phyloP scores from a whole-genome alignment of 2,113 vertebrate species.

The Phyllopteryx taeniolatus region DNA sequence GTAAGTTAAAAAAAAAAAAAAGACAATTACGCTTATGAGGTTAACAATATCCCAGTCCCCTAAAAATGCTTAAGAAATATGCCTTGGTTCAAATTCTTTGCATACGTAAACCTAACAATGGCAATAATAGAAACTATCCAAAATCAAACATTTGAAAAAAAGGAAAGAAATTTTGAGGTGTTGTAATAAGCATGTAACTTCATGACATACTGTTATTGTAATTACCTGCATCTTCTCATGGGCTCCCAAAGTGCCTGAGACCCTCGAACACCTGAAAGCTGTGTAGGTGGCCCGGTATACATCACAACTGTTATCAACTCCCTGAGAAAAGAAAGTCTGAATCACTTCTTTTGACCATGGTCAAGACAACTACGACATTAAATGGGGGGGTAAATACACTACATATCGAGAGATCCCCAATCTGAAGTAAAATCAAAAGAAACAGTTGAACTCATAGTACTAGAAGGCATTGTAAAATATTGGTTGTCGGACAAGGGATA shows the following conservation, averaged over 20 bases:
- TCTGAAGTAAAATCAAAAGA: not conserved
- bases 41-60: not conserved
- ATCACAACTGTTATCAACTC: constrained; percentile 78
- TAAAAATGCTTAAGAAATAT: too few species aligned
- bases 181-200: not conserved
- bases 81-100: too few species aligned
- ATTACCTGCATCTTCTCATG: constrained; percentile 80
- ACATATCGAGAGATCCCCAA: not conserved
- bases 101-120: not conserved
- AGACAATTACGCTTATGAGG: not conserved
- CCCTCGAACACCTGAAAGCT: constrained; percentile 80
- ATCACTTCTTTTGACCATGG: not conserved
- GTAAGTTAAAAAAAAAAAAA: not conserved
- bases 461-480: too few species aligned
- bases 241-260: constrained; percentile 81
- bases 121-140: not conserved
- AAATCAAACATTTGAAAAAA: too few species aligned
- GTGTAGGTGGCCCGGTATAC: constrained; percentile 88
- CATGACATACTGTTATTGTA: not conserved
- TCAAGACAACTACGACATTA: too few species aligned
- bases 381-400: too few species aligned
- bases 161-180: too few species aligned
- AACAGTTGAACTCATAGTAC: not conserved
- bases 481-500: too few species aligned
- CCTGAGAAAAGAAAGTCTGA: constrained; percentile 69